These are phyloP conservation scores for Pteropus rufus DNA, from an alignment of 2,797 vertebrate species.

Conservation along the genomic window DNA sequence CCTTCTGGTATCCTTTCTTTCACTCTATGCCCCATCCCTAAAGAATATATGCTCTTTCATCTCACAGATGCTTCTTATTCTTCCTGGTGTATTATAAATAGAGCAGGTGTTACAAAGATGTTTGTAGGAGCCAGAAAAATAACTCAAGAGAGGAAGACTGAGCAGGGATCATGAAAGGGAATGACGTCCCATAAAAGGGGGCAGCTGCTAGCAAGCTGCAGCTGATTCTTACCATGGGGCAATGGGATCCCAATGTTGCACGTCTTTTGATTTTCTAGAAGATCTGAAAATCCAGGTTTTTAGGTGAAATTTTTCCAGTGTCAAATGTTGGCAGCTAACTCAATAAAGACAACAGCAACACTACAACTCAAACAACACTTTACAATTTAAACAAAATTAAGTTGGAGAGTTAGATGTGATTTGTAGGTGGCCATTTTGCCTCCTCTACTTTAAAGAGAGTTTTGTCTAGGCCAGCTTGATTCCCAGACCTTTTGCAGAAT, in stretches of 20 bases:
- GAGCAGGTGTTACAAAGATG: neutral
- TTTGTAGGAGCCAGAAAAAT: neutral
- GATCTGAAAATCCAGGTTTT: neutral
- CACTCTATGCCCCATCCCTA: neutral
- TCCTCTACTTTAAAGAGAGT: neutral
- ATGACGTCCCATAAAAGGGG: neutral
- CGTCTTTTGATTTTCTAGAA: neutral
- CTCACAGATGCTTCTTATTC: neutral
- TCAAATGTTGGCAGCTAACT: neutral
- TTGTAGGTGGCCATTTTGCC: neutral
- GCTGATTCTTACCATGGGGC: neutral
- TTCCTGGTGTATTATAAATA: neutral
- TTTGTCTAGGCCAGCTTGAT: neutral
- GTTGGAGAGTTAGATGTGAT: neutral
- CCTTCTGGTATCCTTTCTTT: neutral
- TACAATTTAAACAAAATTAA: neutral
- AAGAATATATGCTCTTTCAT: neutral
- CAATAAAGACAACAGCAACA: neutral
- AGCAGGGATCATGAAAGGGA: neutral
- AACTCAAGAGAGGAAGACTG: neutral
- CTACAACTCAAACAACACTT: neutral
- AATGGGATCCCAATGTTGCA: neutral
- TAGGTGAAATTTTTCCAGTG: neutral
- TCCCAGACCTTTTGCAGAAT: neutral
- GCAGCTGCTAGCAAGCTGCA: neutral